Conservation (phyloP, 1,140 invertebrate genomes). For the Drosophila kikkawai region DNA sequence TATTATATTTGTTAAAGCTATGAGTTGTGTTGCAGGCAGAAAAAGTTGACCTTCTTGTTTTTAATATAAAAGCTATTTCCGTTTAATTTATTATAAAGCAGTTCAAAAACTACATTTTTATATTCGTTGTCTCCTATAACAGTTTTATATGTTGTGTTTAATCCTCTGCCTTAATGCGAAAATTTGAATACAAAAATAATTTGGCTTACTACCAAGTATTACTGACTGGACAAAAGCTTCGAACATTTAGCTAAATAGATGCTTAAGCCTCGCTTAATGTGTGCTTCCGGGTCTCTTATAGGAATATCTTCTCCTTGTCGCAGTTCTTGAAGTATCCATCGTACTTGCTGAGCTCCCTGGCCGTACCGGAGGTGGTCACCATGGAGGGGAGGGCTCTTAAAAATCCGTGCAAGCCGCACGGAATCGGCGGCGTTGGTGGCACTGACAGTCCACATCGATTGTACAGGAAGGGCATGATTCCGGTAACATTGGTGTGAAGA, state of each 20-base stretch:
- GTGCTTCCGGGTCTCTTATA: conserved; percentile 40
- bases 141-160: conserved; percentile 22
- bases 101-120: conserved; percentile 45
- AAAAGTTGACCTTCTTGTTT: conserved; percentile 27
- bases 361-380: conserved; percentile 48
- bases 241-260: conserved; percentile 39
- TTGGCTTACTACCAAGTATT: conserved; percentile 36
- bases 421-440: conserved; percentile 80
- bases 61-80: conserved; percentile 45
- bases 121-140: conserved; percentile 35
- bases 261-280: conserved; percentile 44
- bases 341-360: conserved; percentile 72
- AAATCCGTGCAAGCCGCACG: conserved; percentile 80
- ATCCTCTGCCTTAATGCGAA: conserved; percentile 37
- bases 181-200: conserved; percentile 50
- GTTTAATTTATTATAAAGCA: conserved; percentile 36
- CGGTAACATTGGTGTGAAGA: conserved; percentile 81
- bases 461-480: conserved; percentile 82
- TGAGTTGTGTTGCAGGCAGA: conserved; percentile 45
- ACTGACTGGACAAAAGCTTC: conserved; percentile 33
- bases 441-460: conserved; percentile 75
- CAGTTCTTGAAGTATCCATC: conserved; percentile 67
- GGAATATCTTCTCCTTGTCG: conserved; percentile 65
- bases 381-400: conserved; percentile 81
- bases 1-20: conserved; percentile 49